A percentile compares a stretch with the other conserved stretches of the same genome.
These are phyloP conservation scores for Malurus melanocephalus DNA, from an alignment of 2,113 vertebrate genomes.

Conservation along the genomic window DNA sequence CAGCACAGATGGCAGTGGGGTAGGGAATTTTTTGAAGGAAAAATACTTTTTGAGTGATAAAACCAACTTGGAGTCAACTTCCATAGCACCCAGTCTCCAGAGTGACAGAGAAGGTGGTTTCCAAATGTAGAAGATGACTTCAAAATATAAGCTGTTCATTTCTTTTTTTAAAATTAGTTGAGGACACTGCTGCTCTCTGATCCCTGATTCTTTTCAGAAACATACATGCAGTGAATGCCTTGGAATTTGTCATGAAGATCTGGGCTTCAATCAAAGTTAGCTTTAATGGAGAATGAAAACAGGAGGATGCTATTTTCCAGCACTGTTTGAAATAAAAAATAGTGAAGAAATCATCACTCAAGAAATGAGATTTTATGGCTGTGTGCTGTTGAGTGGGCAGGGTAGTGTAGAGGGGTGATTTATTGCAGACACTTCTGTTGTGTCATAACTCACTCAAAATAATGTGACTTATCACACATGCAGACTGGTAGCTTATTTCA, in stretches of 20 bases:
- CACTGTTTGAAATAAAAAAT: background rate
- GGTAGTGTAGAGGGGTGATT: background rate
- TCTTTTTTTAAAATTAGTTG: background rate
- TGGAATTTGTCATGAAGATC: background rate
- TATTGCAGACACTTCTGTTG: conserved; percentile 35
- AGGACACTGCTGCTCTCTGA: background rate
- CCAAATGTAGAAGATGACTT: background rate
- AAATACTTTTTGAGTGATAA: background rate
- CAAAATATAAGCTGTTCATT: background rate
- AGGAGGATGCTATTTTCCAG: background rate
- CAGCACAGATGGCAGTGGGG: background rate
- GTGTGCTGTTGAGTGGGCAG: conserved; percentile 33
- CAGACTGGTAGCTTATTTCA: conserved; percentile 31
- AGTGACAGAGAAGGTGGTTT: background rate
- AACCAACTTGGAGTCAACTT: background rate
- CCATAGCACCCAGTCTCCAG: background rate
- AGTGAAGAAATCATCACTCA: conserved; percentile 7
- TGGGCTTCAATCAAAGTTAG: background rate
- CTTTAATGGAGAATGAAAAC: background rate
- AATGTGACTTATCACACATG: conserved; percentile 33
- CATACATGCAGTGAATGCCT: background rate
- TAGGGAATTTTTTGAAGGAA: background rate
- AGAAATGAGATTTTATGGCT: conserved; percentile 2
- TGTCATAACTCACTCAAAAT: conserved; percentile 38
- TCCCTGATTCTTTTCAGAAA: background rate